These are phyloP conservation scores for Mallateleia sp. DNA, from an alignment of 2,888 invertebrate species.

Conservation along the genomic window DNA sequence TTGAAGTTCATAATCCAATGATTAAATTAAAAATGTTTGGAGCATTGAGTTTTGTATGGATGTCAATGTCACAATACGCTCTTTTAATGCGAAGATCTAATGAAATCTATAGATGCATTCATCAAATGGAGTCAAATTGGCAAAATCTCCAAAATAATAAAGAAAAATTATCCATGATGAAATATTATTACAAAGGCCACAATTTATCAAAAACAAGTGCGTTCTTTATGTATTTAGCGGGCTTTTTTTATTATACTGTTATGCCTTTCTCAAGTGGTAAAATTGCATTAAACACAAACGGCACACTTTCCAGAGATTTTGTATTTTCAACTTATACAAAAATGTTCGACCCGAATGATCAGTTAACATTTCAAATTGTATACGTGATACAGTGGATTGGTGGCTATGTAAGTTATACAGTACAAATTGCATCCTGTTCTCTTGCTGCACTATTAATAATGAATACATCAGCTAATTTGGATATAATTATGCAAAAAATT, in stretches of 20 bases:
- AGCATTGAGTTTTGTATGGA: conserved; percentile 81
- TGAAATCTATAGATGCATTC: conserved; percentile 55
- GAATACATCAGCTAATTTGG: conserved; percentile 80
- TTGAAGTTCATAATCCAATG: conserved; percentile 71
- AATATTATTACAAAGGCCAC: conserved; percentile 66
- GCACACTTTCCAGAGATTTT: conserved; percentile 61
- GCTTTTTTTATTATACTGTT: conserved; percentile 76
- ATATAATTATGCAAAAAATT: conserved; percentile 72
- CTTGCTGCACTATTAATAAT: conserved; percentile 78
- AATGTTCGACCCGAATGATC: conserved; percentile 71
- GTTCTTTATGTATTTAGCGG: conserved; percentile 79
- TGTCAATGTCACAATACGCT: conserved; percentile 83
- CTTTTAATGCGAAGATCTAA: conserved; percentile 14
- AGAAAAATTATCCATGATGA: conserved; percentile 39
- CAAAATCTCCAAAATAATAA: neutral
- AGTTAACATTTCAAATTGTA: conserved; percentile 79
- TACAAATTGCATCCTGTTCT: conserved; percentile 75
- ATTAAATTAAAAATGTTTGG: conserved; percentile 80
- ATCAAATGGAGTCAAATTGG: conserved; percentile 53
- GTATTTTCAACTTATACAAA: conserved; percentile 80
- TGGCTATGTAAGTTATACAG: conserved; percentile 69
- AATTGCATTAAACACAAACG: conserved; percentile 67
- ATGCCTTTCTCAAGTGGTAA: conserved; percentile 75
- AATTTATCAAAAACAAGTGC: conserved; percentile 72
- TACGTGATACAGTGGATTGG: conserved; percentile 74